Percentiles rank a stretch among this genome's conserved stretches.
phyloP scores from a whole-genome alignment of 1,140 invertebrate species.

The Octopus bimaculoides region DNA sequence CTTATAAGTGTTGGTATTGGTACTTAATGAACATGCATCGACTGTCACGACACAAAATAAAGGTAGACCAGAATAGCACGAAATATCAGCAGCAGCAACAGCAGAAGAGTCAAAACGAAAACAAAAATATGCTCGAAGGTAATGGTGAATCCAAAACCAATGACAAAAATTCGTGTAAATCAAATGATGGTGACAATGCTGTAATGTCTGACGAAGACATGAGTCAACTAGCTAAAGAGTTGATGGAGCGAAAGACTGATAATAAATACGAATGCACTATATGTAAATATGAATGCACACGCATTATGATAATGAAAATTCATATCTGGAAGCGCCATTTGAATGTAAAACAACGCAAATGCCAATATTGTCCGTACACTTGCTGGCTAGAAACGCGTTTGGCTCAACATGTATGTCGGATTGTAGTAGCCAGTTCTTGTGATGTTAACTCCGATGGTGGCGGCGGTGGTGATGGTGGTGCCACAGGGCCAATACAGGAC shows the following conservation, averaged over 20 bases:
- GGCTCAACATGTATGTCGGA: background rate
- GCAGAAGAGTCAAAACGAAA: background rate
- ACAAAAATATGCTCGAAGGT: background rate
- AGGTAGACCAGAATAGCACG: background rate
- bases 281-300: background rate
- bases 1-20: background rate
- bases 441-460: background rate
- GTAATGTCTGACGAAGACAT: background rate
- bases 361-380: background rate
- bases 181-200: background rate
- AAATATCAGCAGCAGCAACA: background rate
- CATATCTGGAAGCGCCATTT: slow-evolving; percentile 9
- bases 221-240: background rate
- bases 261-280: background rate
- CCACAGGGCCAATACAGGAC: background rate
- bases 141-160: background rate
- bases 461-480: background rate
- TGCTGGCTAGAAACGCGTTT: background rate
- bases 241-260: background rate
- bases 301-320: slow-evolving; percentile 1
- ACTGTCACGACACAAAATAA: background rate
- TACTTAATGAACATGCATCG: slow-evolving; percentile 7
- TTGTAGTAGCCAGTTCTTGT: background rate
- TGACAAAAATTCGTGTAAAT: background rate
- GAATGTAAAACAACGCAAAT: background rate